Evolutionary conservation across 2,797 vertebrate genomes (phyloP).

Genomic region (Platyrinchus mystaceus): DNA sequence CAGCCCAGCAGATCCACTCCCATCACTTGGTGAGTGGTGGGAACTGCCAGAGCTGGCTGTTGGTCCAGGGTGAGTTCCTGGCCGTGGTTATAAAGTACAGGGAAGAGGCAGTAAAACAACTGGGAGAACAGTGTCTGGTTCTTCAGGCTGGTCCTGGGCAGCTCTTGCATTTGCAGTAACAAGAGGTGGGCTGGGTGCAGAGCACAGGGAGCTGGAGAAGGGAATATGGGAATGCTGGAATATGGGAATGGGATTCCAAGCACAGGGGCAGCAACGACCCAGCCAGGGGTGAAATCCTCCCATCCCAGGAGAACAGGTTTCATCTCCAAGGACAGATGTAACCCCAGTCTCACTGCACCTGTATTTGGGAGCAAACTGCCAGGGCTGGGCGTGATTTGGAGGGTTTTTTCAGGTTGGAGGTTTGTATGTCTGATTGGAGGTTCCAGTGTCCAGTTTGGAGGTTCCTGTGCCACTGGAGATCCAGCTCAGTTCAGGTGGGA

Average conservation of each 20-base stretch:
- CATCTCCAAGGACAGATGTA: fast-evolving
- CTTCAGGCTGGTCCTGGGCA: not conserved
- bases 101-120: not conserved
- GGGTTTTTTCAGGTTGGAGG: not conserved
- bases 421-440: not conserved
- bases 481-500: not conserved
- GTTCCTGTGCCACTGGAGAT: not conserved
- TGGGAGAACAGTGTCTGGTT: not conserved
- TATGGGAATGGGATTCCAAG: not conserved
- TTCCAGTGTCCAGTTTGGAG: not conserved
- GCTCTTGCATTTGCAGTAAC: not conserved
- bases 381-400: not conserved
- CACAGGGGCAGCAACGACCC: not conserved
- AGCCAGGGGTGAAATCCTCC: not conserved
- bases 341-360: not conserved
- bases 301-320: not conserved
- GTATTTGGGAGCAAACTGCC: not conserved
- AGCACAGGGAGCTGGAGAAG: not conserved
- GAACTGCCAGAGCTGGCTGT: not conserved
- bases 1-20: not conserved
- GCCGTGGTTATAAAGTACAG: not conserved
- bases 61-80: fast-evolving
- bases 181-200: not conserved
- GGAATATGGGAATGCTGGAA: fast-evolving
- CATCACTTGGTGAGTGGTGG: too few species aligned